A percentile compares a stretch with the other conserved stretches of the same genome.
Conservation (phyloP, 2,888 invertebrate genomes). For the Marronus borbonicus region DNA sequence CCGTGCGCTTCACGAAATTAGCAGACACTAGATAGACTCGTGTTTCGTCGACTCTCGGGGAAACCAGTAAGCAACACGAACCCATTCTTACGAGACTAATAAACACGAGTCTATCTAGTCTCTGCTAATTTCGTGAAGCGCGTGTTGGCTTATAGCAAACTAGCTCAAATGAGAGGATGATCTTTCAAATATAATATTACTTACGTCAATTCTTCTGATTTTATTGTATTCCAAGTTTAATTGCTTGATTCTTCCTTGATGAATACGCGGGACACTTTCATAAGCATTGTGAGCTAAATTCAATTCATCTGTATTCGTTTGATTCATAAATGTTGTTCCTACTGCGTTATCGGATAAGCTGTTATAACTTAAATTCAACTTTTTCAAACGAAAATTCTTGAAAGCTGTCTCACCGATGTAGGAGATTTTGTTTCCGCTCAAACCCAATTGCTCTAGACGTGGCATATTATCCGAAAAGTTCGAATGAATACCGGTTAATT, state of each 20-base stretch:
- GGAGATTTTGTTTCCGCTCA: slow-evolving; percentile 42
- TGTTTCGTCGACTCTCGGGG: too few relatives aligned
- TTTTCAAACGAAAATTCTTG: not conserved
- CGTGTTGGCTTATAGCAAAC: too few relatives aligned
- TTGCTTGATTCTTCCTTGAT: not conserved
- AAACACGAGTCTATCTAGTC: too few relatives aligned
- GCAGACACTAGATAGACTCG: too few relatives aligned
- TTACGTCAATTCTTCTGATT: not conserved
- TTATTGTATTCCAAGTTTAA: slow-evolving; percentile 29
- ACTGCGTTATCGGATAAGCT: slow-evolving; percentile 24
- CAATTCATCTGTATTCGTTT: slow-evolving; percentile 34
- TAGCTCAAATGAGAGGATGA: too few relatives aligned
- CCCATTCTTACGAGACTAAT: too few relatives aligned
- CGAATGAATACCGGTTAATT: too few relatives aligned
- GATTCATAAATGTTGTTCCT: not conserved
- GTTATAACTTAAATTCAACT: slow-evolving; percentile 35
- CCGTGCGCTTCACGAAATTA: too few relatives aligned
- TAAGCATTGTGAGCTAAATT: slow-evolving; percentile 20
- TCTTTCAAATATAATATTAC: not conserved
- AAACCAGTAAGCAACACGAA: too few relatives aligned
- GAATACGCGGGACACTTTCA: not conserved
- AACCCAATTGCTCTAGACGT: slow-evolving; percentile 32
- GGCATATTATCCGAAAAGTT: not conserved
- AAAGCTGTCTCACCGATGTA: not conserved
- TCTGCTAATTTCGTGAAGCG: too few relatives aligned